Percentiles rank a stretch among this genome's conserved stretches.
Evolutionary conservation across 2,888 invertebrate species (phyloP).

Genomic region (Geophilus truncorum): DNA sequence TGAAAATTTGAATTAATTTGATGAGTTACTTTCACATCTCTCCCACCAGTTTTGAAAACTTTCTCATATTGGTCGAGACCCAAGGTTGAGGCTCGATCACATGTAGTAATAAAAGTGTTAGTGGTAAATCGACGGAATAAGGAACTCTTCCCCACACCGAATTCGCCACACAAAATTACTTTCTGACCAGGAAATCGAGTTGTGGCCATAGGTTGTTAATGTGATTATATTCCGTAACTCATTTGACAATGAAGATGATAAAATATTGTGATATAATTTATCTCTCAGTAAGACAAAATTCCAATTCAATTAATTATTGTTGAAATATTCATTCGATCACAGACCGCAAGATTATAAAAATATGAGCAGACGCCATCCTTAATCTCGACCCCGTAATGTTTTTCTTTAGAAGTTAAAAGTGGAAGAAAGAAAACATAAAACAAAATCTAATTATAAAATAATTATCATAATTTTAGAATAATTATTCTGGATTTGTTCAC

Average conservation of each 20-base stretch:
- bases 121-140: conserved; percentile 85
- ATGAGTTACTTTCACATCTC: conserved; percentile 65
- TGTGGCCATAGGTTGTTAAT: conserved; percentile 61
- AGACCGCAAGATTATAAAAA: neutral
- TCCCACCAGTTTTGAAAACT: conserved; percentile 67
- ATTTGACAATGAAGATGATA: neutral
- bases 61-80: conserved; percentile 88
- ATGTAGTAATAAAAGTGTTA: conserved; percentile 77
- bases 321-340: neutral
- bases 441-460: neutral
- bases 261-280: neutral
- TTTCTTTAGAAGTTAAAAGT: neutral
- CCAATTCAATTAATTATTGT: neutral
- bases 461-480: neutral
- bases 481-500: too few species aligned
- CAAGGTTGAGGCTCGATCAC: conserved; percentile 77
- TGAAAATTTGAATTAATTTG: neutral
- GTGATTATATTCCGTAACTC: neutral
- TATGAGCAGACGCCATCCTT: neutral
- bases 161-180: conserved; percentile 92
- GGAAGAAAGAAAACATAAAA: neutral
- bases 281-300: neutral
- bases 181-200: conserved; percentile 79
- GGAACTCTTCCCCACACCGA: conserved; percentile 92
- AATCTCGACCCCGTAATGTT: neutral